Percentiles rank a stretch among this genome's conserved stretches.
These are phyloP conservation scores for Meloe dianella DNA, from an alignment of 2,888 invertebrate species.

Conservation along the genomic window DNA sequence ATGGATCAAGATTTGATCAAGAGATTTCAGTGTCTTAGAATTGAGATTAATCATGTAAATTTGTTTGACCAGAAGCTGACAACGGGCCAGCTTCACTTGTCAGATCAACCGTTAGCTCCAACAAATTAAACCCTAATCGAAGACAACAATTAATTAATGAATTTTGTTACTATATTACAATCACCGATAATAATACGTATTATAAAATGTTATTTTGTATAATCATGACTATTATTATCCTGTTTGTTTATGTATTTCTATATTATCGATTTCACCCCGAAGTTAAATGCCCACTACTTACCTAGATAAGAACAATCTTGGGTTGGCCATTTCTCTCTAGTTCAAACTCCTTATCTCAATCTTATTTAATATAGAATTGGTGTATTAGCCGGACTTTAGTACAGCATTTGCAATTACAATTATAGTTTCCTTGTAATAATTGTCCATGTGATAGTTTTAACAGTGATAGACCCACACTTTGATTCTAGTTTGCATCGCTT, in stretches of 20 bases:
- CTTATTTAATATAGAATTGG: conserved; percentile 21
- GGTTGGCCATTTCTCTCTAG: conserved; percentile 16
- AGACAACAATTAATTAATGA: conserved; percentile 29
- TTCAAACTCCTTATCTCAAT: conserved; percentile 27
- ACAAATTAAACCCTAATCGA: conserved; percentile 31
- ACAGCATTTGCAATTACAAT: conserved; percentile 1
- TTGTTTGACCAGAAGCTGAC: conserved; percentile 16
- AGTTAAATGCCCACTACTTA: background rate
- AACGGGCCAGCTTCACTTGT: conserved; percentile 20
- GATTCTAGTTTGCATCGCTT: background rate
- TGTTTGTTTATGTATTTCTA: background rate
- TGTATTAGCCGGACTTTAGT: conserved; percentile 6
- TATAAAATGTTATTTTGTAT: background rate
- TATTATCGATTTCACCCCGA: background rate
- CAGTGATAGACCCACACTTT: background rate
- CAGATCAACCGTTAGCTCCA: conserved; percentile 19
- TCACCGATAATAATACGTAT: too few relatives aligned
- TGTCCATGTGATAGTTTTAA: background rate
- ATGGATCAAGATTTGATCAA: background rate
- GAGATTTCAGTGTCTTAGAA: background rate
- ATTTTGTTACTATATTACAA: too few relatives aligned
- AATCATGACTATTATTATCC: background rate
- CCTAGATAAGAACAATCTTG: conserved; percentile 25
- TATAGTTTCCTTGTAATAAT: conserved; percentile 8
- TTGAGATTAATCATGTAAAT: conserved; percentile 6